These are phyloP conservation scores for Aporophyla lueneburgensis DNA, from an alignment of 2,888 invertebrate species.

Conservation along the genomic window DNA sequence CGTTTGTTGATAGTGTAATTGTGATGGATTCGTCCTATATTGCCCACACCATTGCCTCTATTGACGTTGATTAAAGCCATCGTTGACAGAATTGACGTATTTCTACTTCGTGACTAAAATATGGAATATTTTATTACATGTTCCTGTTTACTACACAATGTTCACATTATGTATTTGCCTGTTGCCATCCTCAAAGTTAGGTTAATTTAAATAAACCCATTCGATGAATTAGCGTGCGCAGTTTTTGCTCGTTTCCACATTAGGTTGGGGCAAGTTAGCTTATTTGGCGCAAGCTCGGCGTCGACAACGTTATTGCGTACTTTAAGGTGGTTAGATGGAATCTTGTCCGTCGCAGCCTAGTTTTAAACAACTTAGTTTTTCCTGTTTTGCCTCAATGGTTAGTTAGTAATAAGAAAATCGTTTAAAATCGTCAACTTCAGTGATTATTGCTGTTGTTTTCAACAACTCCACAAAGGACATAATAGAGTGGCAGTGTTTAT, in stretches of 20 bases:
- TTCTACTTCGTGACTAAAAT: conserved; percentile 23
- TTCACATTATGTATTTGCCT: conserved; percentile 35
- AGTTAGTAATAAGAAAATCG: conserved; percentile 49
- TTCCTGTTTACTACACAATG: conserved; percentile 51
- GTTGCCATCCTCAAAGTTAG: conserved; percentile 39
- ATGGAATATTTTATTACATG: conserved; percentile 31
- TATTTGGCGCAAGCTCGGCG: conserved; percentile 80
- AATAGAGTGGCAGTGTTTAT: conserved; percentile 35
- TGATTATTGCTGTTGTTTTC: conserved; percentile 40
- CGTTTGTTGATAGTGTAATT: conserved; percentile 75
- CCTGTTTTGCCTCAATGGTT: conserved; percentile 65
- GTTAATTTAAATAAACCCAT: conserved; percentile 50
- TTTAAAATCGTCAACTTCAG: conserved; percentile 25
- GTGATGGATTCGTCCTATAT: conserved; percentile 79
- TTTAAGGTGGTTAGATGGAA: conserved; percentile 68
- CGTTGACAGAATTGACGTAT: conserved; percentile 46
- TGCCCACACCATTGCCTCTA: conserved; percentile 70
- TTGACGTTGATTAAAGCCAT: conserved; percentile 74
- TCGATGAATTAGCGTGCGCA: conserved; percentile 63
- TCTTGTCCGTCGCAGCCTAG: conserved; percentile 70
- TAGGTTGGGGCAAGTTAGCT: conserved; percentile 79
- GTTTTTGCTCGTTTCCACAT: conserved; percentile 76
- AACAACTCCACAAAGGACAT: conserved; percentile 24
- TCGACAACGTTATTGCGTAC: conserved; percentile 70
- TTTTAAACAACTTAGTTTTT: conserved; percentile 74